Evolutionary conservation across 2,113 vertebrate genomes (phyloP).

Genomic region (Hiodon alosoides): DNA sequence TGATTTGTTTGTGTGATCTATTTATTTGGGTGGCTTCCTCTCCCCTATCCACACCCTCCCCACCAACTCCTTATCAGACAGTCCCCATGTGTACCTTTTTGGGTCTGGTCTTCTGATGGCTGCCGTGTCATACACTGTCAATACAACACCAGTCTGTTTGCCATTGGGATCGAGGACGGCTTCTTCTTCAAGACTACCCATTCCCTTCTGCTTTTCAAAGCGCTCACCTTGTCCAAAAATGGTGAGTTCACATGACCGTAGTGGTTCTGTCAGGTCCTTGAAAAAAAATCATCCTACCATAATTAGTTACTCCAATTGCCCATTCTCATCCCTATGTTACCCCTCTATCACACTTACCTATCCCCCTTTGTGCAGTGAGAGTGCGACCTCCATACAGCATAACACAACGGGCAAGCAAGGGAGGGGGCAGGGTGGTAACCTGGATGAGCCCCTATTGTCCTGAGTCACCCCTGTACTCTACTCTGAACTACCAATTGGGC

Average conservation of each 20-base stretch:
- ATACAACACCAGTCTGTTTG: constrained; percentile 32
- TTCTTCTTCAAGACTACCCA: constrained; percentile 49
- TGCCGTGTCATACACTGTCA: constrained; percentile 13
- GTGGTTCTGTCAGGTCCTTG: too few species aligned
- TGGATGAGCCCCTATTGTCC: not conserved
- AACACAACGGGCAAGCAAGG: not conserved
- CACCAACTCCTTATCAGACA: constrained; percentile 16
- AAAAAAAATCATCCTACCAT: too few species aligned
- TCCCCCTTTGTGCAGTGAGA: constrained; percentile 7
- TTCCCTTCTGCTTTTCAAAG: constrained; percentile 8
- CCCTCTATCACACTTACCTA: too few species aligned
- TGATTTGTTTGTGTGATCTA: too few species aligned
- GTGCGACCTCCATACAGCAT: not conserved
- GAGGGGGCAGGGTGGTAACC: not conserved
- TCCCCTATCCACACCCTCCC: not conserved
- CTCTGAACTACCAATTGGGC: constrained; percentile 9
- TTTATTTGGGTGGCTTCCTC: too few species aligned
- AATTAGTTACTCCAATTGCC: too few species aligned
- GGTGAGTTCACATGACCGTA: not conserved
- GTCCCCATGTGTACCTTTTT: constrained; percentile 17
- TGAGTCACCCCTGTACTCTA: not conserved
- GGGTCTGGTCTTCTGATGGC: not conserved
- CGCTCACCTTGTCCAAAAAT: constrained; percentile 12
- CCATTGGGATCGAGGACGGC: constrained; percentile 32
- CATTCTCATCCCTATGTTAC: too few species aligned